phyloP scores from a whole-genome alignment of 2,888 invertebrate genomes.

The Callinectes sapidus region DNA sequence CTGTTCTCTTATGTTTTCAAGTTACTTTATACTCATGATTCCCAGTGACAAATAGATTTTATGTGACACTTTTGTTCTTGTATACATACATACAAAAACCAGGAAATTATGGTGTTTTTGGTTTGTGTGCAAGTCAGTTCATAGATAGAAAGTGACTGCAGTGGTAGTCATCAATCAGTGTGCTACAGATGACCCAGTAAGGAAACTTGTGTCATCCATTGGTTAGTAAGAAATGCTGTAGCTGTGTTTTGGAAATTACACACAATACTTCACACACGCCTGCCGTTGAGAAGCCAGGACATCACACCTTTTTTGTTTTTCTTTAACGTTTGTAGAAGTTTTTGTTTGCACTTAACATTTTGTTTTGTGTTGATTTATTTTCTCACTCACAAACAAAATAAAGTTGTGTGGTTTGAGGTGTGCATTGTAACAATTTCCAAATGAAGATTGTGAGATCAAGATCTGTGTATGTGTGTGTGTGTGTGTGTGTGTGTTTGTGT shows the following conservation, averaged over 20 bases:
- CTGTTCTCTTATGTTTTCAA: constrained; percentile 11
- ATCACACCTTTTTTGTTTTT: not conserved
- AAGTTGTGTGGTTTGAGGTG: not conserved
- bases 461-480: not conserved
- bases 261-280: not conserved
- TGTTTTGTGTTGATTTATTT: constrained; percentile 27
- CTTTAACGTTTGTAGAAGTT: not conserved
- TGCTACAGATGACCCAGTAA: not conserved
- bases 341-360: constrained; percentile 13
- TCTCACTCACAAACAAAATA: constrained; percentile 13
- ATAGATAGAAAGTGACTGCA: not conserved
- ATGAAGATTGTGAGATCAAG: not conserved
- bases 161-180: not conserved
- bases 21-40: not conserved
- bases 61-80: not conserved
- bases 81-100: not conserved
- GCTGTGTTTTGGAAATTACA: not conserved
- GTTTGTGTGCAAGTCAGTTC: not conserved
- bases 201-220: not conserved
- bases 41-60: not conserved
- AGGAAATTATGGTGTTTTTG: not conserved
- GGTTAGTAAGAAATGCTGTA: not conserved
- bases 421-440: not conserved
- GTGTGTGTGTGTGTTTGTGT: not conserved
- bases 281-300: not conserved